Conservation (phyloP, 53 echinoderm and acorn worm genomes). For the Patiria pectinifera region DNA sequence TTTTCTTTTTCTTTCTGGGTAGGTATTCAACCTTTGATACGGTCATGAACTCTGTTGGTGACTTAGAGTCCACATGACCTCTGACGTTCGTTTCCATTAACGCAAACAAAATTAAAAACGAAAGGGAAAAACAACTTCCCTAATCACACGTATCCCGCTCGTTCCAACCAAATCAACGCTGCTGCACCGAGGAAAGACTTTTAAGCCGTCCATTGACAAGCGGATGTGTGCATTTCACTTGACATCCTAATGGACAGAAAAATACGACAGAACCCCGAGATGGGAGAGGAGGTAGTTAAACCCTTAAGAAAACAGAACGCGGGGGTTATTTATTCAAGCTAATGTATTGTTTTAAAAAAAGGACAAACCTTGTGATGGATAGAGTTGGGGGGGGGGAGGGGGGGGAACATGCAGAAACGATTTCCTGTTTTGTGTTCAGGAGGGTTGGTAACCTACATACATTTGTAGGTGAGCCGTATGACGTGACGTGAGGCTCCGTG, state of each 20-base stretch:
- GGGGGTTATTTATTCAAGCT: slow-evolving; percentile 11
- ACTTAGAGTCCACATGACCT: slow-evolving; percentile 6
- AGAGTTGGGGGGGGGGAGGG: background rate
- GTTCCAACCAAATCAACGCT: background rate
- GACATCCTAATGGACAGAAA: slow-evolving; percentile 17
- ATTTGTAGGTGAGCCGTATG: background rate
- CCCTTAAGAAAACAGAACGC: slow-evolving; percentile 21
- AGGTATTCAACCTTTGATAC: background rate
- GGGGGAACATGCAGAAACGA: slow-evolving; percentile 30
- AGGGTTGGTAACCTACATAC: background rate
- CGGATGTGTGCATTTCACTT: slow-evolving; percentile 41
- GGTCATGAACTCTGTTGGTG: slow-evolving; percentile 10
- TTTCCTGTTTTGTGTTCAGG: slow-evolving; percentile 54
- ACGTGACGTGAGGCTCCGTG: background rate
- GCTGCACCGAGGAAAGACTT: background rate
- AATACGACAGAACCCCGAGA: background rate
- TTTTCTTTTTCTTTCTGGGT: slow-evolving; percentile 34
- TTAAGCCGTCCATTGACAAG: background rate
- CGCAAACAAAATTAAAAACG: background rate
- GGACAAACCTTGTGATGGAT: slow-evolving; percentile 12
- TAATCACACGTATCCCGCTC: background rate
- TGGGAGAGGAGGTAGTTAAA: background rate
- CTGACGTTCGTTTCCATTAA: background rate
- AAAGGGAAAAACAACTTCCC: background rate
- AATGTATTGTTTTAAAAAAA: slow-evolving; percentile 3